Evolutionary conservation across 2,113 vertebrate genomes (phyloP), one percentile per base, ranked within the genome.

Genomic region (Polypterus bichir): DNA sequence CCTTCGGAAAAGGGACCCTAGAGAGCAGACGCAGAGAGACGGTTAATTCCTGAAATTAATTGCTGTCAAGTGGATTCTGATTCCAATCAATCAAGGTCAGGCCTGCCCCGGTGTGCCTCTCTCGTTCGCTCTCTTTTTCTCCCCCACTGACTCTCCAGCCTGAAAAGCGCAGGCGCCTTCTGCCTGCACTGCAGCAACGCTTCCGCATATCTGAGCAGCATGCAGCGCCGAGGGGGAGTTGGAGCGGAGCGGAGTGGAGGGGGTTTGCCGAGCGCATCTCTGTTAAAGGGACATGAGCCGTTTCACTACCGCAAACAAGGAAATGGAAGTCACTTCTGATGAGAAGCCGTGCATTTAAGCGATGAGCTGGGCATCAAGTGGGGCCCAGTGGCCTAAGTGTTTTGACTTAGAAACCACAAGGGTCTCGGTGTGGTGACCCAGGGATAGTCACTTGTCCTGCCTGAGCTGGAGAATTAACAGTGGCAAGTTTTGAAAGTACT

Each of bases 41-140:
- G 70, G 74, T 75, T 78, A 78, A 82, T 84, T 79, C 74, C 77
- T 69, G 74, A 76, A 83, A 83, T 79, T 72, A 83, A 82, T 81
- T 83, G 77, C 80, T 77, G 79, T 80, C 81, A 76, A 79, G 76
- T 77, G 74, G 74, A 83, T 81, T 83, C 73, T 76, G 78, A 81
- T 80, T 74, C 78, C 79, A 77, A 81, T 83, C 83, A 81, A 79
- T 83, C 79, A 78, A 74, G 79, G 77, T 80, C 78, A 81, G 71
- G 67, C 66, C 68, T 66, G 69, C 27, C 27, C 27, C 27, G 27
- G 27, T 27, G 27, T 27, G 27, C 27, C 49, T 27, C 27, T 27
- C 27, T 27, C 27, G 27, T 27, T 27, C 27, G 27, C 27, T 27
- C 27, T 27, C 27, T 27, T 27, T 27, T 27, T 27, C 27, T 27